Conservation (phyloP, 1,140 invertebrate species). For the Calliopsis andreniformis region DNA sequence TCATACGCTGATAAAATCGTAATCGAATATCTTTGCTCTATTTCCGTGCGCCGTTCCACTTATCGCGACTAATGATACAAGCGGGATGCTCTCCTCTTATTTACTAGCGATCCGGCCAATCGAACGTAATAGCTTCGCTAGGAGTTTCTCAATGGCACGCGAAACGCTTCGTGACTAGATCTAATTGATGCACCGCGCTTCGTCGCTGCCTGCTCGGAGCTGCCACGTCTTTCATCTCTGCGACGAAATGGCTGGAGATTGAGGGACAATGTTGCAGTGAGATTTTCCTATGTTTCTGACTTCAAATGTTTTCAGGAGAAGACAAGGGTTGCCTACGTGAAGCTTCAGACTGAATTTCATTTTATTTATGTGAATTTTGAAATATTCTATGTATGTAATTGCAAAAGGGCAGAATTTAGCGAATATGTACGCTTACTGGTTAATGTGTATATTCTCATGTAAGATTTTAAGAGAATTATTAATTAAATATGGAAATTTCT, state of each 20-base stretch:
- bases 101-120: neutral
- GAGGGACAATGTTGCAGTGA: neutral
- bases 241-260: neutral
- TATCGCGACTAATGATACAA: neutral
- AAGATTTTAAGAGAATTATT: too few relatives aligned
- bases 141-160: neutral
- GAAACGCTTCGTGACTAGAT: conserved; percentile 1
- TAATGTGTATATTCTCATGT: too few relatives aligned
- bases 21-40: neutral
- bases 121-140: neutral
- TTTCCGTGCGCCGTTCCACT: conserved; percentile 12
- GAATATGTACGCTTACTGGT: too few relatives aligned
- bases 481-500: too few relatives aligned
- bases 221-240: neutral
- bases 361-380: too few relatives aligned
- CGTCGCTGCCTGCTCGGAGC: neutral
- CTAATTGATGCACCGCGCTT: conserved; percentile 3
- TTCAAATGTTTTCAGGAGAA: too few relatives aligned
- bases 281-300: too few relatives aligned
- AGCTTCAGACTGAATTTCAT: too few relatives aligned
- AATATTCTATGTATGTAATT: too few relatives aligned
- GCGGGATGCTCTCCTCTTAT: neutral
- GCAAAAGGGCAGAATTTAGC: too few relatives aligned
- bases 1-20: neutral
- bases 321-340: too few relatives aligned